Evolutionary conservation across 2,113 vertebrate genomes (phyloP).

Genomic region (Pseudopodoces humilis): DNA sequence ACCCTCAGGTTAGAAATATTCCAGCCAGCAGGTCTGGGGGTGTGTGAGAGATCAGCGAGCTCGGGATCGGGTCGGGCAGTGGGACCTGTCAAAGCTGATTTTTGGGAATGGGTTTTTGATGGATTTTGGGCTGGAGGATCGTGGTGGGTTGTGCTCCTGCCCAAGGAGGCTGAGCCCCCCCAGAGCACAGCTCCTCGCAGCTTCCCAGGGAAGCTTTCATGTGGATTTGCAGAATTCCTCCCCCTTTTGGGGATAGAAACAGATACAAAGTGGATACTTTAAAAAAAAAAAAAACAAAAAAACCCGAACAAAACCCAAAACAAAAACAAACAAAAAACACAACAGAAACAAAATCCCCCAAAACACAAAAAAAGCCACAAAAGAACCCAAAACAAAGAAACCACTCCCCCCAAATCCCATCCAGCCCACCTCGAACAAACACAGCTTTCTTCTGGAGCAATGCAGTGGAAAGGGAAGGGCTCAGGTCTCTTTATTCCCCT

Average conservation of each 20-base stretch:
- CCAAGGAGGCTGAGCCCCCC: not conserved
- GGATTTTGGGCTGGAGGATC: not conserved
- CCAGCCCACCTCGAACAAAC: constrained; percentile 31
- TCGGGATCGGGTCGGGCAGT: not conserved
- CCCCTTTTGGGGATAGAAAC: not conserved
- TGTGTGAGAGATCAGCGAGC: not conserved
- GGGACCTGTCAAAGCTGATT: not conserved
- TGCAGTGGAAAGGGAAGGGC: constrained; percentile 48
- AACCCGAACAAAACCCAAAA: not conserved
- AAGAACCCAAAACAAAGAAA: not conserved
- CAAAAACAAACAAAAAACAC: not conserved
- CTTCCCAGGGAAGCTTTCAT: not conserved
- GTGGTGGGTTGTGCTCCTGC: not conserved
- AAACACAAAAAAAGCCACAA: not conserved
- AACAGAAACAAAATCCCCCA: not conserved
- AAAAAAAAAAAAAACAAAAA: not conserved
- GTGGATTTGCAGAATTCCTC: not conserved
- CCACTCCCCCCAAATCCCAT: not conserved
- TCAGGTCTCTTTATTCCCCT: constrained; percentile 16
- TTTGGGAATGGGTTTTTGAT: not conserved
- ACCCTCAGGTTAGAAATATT: not conserved
- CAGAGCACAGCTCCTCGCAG: not conserved
- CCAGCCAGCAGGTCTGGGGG: too few species aligned
- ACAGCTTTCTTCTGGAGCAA: constrained; percentile 50
- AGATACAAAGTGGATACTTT: not conserved